Base-by-base conservation (phyloP, 2,113 vertebrate genomes). In the Pelusios castaneus region DNA sequence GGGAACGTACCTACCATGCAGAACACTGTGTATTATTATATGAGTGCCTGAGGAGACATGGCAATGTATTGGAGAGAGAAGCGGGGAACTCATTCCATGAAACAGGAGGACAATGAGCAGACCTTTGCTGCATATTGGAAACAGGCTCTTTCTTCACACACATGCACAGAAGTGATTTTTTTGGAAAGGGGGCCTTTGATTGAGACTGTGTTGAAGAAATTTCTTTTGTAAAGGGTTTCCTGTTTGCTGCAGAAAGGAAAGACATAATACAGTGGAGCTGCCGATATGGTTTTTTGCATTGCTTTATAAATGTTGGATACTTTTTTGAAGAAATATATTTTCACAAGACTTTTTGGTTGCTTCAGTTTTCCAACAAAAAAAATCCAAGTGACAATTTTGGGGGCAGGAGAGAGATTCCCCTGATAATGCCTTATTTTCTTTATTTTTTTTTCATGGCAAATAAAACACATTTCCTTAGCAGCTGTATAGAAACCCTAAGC, bases 341-440 rank as follows among this genome's bases (percentile, higher is more conserved):
- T 95, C 96, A 95, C 95, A 96, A 96, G 97, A 92, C 93, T 91
- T 95, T 96, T 87, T 94, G 95, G 87, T 84, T 29, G 85, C 24
- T 75, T 75, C 94, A 93, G 86, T 97, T 90, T 94, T 93, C 94
- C 87, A 81, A 70, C 91, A 89, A 88, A 84, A 56, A 82, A 94
- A 92, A 85, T 94, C 70, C 86, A 83, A 94, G 56, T 77, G 0
- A 0, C 85, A 77, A 31, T 93, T 21, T 41, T 75, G 73, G 38
- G 10, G 12, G 10, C 3, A 2, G 0, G 27, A 5, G 52, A 81
- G 95, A 76, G 88, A 43, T 88, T 84, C 84, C 93, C 52, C 22
- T 41, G 67, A 91, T 86, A 34, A 85, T 6, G 0, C 85, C 87
- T 94, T 90, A 84, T 89, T 94, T 82, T 87, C 82, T 87, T 87